Evolutionary conservation across 2,888 invertebrate species (phyloP), one percentile per base, ranked within the genome.

Genomic region (Macrosiphum euphorbiae): DNA sequence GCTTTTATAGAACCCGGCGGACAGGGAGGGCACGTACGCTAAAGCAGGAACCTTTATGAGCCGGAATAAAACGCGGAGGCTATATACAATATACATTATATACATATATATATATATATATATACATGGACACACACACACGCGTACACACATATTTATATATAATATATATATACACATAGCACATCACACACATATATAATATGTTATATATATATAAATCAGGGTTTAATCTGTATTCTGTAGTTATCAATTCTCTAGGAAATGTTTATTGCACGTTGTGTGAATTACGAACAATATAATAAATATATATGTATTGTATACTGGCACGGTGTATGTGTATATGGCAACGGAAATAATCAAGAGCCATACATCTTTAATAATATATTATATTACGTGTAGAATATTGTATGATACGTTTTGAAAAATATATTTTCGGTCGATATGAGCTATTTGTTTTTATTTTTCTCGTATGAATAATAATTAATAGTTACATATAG

Each of bases 31-130:
- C 28, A 78, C 84, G 55, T 44, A 28, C 85, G 61, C 90, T 13
- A 44, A 89, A 47, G 78, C 20, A 86, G 86, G n/a, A 90, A 94
- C 94, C 94, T 94, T 94, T 94, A 94, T 90, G 94, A 87, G 94
- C 86, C 90, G 94, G 90, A 94, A 94, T 90, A 86, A 90, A 90
- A 94, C 94, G 61, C 90, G 50, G 61, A 50, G 28, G 89, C 47
- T n/a, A 84, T 28, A 67, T 20, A 50, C 11, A 67, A 84, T 28
- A 67, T 20, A 50, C 11, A 67, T 13, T 84, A 35, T 41, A 52
- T 28, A 67, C 28, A 52, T 35, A 50, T 41, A n/a, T 28, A 85
- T 11, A 52, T 41, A 26, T 16, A 10, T 52, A 41, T 28, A 20
- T 3, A 52, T 7, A 24, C 55, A 58, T 28, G 26, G 10, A 78